These are phyloP conservation scores for Homarus americanus DNA, from an alignment of 1,140 invertebrate genomes.

Conservation along the genomic window DNA sequence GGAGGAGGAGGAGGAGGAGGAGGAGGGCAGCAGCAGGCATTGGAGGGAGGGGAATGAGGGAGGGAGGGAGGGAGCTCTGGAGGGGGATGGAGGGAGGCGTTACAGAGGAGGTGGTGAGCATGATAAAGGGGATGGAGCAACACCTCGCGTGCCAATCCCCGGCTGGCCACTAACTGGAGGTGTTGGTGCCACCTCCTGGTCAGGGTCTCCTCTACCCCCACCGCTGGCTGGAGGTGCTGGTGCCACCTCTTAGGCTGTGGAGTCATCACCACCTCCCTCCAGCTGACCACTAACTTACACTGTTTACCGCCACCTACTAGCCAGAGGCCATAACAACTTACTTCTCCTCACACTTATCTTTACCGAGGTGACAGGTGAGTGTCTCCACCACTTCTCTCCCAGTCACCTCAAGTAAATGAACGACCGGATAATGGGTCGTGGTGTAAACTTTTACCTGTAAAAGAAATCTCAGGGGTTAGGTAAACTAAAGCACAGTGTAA, in stretches of 20 bases:
- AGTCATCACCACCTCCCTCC: not conserved
- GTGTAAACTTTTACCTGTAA: no score
- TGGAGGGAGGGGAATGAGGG: not conserved
- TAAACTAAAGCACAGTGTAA: no score
- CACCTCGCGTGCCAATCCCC: conserved; percentile 28
- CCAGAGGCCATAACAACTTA: no score
- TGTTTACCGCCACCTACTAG: no score
- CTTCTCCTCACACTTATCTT: no score
- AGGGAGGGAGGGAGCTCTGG: not conserved
- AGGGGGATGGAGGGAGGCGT: conserved; percentile 4
- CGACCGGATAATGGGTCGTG: no score
- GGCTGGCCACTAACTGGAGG: not conserved
- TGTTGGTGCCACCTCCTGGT: not conserved
- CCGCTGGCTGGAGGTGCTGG: no score
- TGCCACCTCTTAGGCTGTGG: not conserved
- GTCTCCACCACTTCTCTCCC: no score
- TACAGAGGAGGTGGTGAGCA: not conserved
- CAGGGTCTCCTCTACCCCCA: not conserved
- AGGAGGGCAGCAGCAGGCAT: not conserved
- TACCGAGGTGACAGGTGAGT: no score
- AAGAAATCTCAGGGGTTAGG: no score
- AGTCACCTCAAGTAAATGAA: no score
- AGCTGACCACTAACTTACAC: no score
- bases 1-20: not conserved
- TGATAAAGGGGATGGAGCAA: conserved; percentile 41